phyloP scores from a whole-genome alignment of 2,888 invertebrate species.

The Zelleria hepariella region DNA sequence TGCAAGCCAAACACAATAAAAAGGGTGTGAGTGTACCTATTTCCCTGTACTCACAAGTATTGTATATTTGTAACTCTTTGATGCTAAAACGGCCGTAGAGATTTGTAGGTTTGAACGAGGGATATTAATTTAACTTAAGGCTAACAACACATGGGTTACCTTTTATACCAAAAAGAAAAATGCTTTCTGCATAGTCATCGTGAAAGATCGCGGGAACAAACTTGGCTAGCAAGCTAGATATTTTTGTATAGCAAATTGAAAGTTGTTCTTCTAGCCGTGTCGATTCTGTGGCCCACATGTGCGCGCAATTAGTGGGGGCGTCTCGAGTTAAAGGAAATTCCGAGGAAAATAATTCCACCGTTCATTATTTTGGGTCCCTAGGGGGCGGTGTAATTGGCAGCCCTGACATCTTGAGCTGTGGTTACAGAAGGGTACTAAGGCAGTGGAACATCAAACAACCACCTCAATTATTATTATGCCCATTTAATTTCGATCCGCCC shows the following conservation, averaged over 20 bases:
- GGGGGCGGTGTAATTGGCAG: conserved; percentile 35
- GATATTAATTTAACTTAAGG: too few relatives aligned
- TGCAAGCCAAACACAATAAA: too few relatives aligned
- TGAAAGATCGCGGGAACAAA: too few relatives aligned
- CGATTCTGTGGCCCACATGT: background rate
- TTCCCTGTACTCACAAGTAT: too few relatives aligned
- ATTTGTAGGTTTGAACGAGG: too few relatives aligned
- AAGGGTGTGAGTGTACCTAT: too few relatives aligned
- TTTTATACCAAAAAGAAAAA: too few relatives aligned
- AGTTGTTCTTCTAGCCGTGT: background rate
- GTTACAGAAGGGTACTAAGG: background rate
- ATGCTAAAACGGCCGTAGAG: too few relatives aligned
- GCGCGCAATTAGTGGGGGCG: conserved; percentile 35
- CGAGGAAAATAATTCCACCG: conserved; percentile 38
- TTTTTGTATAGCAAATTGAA: background rate
- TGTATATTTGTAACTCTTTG: too few relatives aligned
- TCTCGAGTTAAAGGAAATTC: conserved; percentile 35
- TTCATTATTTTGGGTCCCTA: conserved; percentile 37
- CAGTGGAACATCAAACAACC: conserved; percentile 34
- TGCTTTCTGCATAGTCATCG: too few relatives aligned
- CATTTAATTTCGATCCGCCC: conserved; percentile 31
- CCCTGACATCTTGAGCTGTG: background rate
- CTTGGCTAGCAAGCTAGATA: background rate
- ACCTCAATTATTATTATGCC: conserved; percentile 33
- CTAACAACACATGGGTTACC: too few relatives aligned